A percentile compares a stretch with the other conserved stretches of the same genome.
Evolutionary conservation across 2,888 invertebrate genomes (phyloP).

Genomic region (Rhogogaster chlorosoma): DNA sequence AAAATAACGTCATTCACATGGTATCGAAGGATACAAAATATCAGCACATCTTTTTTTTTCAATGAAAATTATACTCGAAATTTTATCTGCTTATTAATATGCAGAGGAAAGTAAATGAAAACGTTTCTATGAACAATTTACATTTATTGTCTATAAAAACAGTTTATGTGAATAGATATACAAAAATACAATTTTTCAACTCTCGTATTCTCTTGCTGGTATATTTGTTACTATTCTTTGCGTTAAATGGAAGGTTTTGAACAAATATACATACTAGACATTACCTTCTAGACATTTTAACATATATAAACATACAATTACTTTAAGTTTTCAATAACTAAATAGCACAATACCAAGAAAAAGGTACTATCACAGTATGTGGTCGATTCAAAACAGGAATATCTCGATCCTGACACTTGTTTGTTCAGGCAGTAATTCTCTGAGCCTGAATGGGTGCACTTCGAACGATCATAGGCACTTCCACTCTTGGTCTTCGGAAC

Average conservation of each 20-base stretch:
- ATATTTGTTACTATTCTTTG: not conserved
- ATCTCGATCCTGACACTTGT: not conserved
- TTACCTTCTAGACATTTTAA: conserved; percentile 3
- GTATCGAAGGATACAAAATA: not conserved
- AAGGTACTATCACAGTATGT: conserved; percentile 27
- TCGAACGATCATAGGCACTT: conserved; percentile 55
- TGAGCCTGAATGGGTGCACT: conserved; percentile 42
- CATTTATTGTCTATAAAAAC: not conserved
- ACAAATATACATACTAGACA: conserved; percentile 2
- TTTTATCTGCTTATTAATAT: not conserved
- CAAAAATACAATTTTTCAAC: not conserved
- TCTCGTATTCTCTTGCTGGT: not conserved
- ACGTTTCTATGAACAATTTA: not conserved
- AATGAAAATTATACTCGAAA: not conserved
- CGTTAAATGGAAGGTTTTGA: not conserved
- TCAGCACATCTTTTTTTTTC: not conserved
- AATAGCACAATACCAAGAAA: conserved; percentile 29
- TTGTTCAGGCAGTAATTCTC: conserved; percentile 44
- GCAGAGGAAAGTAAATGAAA: not conserved
- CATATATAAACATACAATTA: not conserved
- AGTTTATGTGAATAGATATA: not conserved
- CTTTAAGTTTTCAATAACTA: conserved; percentile 12
- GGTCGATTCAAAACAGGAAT: not conserved
- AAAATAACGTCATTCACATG: conserved; percentile 15
- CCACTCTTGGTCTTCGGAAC: conserved; percentile 83